A percentile compares a stretch with the other conserved stretches of the same genome.
phyloP scores from a whole-genome alignment of 2,797 vertebrate genomes.

The Tachyglossus aculeatus region DNA sequence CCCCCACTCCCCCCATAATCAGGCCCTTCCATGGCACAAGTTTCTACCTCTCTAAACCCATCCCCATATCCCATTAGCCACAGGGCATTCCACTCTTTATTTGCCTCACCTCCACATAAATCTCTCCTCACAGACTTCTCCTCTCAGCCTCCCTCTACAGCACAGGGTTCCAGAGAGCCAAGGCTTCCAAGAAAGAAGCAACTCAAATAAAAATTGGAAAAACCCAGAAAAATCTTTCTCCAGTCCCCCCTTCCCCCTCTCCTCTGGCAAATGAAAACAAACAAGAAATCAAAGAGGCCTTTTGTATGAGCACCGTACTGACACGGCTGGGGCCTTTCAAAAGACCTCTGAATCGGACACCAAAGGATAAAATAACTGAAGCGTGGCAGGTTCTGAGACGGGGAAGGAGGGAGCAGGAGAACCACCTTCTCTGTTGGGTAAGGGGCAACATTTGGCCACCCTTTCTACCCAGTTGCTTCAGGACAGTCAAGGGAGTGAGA shows the following conservation, averaged over 20 bases:
- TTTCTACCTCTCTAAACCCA: not conserved
- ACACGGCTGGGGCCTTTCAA: slow-evolving; percentile 64
- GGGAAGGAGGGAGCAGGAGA: not conserved
- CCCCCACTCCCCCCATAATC: not conserved
- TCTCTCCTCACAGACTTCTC: not conserved
- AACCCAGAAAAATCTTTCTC: slow-evolving; percentile 61
- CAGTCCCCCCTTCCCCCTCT: slow-evolving; percentile 55
- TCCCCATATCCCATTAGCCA: not conserved
- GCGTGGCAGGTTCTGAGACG: slow-evolving; percentile 50
- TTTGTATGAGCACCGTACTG: slow-evolving; percentile 57
- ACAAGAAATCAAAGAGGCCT: slow-evolving; percentile 68
- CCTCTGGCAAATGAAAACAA: slow-evolving; percentile 67
- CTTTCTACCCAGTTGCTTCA: not conserved
- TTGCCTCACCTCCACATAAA: not conserved
- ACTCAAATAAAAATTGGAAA: slow-evolving; percentile 65
- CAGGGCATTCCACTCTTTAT: not conserved
- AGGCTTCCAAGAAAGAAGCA: slow-evolving; percentile 53
- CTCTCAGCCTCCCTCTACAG: slow-evolving; percentile 20
- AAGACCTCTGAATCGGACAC: slow-evolving; percentile 62
- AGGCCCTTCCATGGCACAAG: not conserved
- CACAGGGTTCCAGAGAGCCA: slow-evolving; percentile 36
- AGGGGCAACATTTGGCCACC: not conserved
- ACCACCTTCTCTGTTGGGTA: slow-evolving; percentile 29
- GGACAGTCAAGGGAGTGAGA: not conserved
- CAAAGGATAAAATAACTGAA: slow-evolving; percentile 61